Conservation (phyloP, 2,113 vertebrate genomes). For the Neofelis nebulosa region DNA sequence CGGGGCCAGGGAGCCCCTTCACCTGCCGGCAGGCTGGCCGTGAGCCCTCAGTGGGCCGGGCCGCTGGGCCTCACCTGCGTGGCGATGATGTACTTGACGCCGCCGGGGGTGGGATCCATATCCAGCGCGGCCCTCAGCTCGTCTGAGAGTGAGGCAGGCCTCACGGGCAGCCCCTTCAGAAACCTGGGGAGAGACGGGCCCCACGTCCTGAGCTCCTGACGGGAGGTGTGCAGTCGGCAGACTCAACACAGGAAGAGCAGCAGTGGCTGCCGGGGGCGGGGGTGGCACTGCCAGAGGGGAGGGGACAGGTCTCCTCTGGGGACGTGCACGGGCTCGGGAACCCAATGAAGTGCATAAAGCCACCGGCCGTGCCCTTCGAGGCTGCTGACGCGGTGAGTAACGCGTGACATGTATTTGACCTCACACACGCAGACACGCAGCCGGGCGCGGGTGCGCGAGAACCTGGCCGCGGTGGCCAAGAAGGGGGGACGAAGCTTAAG, state of each 20-base stretch:
- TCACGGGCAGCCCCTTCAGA: slow-evolving; percentile 88
- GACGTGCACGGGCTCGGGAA: background rate
- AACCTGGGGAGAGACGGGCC: slow-evolving; percentile 84
- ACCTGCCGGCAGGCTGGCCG: background rate
- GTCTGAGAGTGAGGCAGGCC: slow-evolving; percentile 73
- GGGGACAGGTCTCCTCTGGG: background rate
- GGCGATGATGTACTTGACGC: slow-evolving; percentile 91
- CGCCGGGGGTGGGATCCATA: slow-evolving; percentile 84
- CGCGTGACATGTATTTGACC: rapidly evolving
- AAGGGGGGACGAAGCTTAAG: background rate
- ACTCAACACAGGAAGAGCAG: background rate
- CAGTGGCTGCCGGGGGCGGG: rapidly evolving
- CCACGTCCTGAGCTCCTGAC: rapidly evolving
- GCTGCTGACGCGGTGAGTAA: background rate
- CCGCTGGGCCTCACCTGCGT: slow-evolving; percentile 86
- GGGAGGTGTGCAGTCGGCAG: background rate
- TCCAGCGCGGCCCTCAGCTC: slow-evolving; percentile 84
- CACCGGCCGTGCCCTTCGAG: background rate
- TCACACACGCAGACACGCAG: too few relatives aligned
- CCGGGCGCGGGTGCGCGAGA: background rate
- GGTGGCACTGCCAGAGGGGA: background rate
- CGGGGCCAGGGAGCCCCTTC: background rate
- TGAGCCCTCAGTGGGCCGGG: rapidly evolving
- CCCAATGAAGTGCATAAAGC: background rate
- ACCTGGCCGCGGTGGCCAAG: background rate